Base-by-base conservation (phyloP, 2,113 vertebrate species). In the Mixornis gularis region DNA sequence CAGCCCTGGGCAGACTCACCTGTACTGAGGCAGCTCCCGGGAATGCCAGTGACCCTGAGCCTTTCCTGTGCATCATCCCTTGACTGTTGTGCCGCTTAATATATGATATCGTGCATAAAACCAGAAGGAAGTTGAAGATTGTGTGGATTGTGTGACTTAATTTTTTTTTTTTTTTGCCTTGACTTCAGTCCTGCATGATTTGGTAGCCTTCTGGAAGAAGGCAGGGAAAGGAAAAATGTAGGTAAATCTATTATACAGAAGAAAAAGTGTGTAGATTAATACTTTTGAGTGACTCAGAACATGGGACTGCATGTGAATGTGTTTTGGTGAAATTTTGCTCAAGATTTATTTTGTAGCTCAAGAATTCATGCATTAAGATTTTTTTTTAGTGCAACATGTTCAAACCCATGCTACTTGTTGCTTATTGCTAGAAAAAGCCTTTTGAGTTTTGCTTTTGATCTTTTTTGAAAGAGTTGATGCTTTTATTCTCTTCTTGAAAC, bases 61-160 rank as follows among this genome's bases (percentile, higher is more conserved):
- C 21, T 13, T 53, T 51, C 38, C 20, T 6, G 2, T 17, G 25
- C 48, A 1, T n/a, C 25, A 9, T 14, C 68, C 41, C 49, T 36
- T 0, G 2, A 1, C 30, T 64, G 30, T 10, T 0, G 0, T 46
- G 27, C 48, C 44, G 32, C 43, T 51, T 30, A 16, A n/a, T 8
- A 2, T 2, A 4, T 2, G 13, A 17, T 60, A n/a, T 1, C 32
- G 6, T 29, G 17, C 6, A 5, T 9, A 30, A 46, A 59, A 86
- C 19, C 27, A 79, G 17, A 38, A 70, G 17, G 44, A 36, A 64
- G 3, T 13, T 80, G 49, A 65, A 52, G 21, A 17, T 13, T 27
- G 29, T 49, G 14, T n/a, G 38, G 21, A 17, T 13, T 27, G 29
- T 49, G 14, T n/a, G 38, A 14, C 8, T 26, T 21, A 13, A 10